Evolutionary conservation across 1,140 invertebrate genomes (phyloP).

Genomic region (Idris sp.): DNA sequence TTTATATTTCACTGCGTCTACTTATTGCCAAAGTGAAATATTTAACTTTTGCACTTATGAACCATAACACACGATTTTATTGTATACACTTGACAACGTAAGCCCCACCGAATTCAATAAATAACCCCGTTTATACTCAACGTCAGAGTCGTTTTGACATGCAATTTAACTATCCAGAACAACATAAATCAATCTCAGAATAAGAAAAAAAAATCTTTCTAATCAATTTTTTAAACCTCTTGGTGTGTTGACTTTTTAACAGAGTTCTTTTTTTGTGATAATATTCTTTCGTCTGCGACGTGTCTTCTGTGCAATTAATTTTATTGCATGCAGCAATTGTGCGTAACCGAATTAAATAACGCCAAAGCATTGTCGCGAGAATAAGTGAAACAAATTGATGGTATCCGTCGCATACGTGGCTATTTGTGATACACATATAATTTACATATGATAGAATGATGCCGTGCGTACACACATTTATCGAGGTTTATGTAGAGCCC

Average conservation of each 20-base stretch:
- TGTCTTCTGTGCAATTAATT: conserved; percentile 26
- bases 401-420: conserved; percentile 39
- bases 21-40: too few species aligned
- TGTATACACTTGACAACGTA: too few species aligned
- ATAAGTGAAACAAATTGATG: conserved; percentile 56
- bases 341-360: conserved; percentile 50
- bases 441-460: conserved; percentile 57
- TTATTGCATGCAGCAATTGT: conserved; percentile 46
- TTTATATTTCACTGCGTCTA: too few species aligned
- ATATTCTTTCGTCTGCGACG: conserved; percentile 24
- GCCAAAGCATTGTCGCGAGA: conserved; percentile 53
- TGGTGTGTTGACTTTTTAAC: too few species aligned
- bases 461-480: conserved; percentile 42
- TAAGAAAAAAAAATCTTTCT: conserved; percentile 39
- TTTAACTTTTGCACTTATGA: too few species aligned
- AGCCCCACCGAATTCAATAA: conserved; percentile 9
- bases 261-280: too few species aligned
- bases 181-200: conserved; percentile 34
- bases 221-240: too few species aligned
- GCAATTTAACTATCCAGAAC: conserved; percentile 6
- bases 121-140: conserved; percentile 1
- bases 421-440: conserved; percentile 52
- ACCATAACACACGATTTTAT: too few species aligned
- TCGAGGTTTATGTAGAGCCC: conserved; percentile 40
- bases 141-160: conserved; percentile 7